A percentile compares a stretch with the other conserved stretches of the same genome.
phyloP scores from a whole-genome alignment of 2,113 vertebrate species.

The Azemiops feae region DNA sequence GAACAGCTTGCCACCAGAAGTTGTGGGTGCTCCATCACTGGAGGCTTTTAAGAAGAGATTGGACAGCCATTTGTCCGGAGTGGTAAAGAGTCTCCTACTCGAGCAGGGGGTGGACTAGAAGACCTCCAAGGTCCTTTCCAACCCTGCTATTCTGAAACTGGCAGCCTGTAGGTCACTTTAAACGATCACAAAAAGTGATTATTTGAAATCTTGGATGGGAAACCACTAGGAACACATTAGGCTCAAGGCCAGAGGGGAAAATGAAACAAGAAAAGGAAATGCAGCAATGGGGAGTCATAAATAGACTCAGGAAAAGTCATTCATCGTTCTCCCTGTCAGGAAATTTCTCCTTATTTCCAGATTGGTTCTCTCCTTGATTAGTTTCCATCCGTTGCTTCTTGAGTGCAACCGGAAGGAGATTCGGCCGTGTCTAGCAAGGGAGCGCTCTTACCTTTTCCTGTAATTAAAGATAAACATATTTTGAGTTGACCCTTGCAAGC shows the following conservation, averaged over 20 bases:
- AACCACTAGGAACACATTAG: background rate
- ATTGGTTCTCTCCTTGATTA: too few relatives aligned
- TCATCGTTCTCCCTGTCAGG: too few relatives aligned
- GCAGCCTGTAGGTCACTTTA: background rate
- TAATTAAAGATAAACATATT: background rate
- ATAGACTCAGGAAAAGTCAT: background rate
- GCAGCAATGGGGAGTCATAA: background rate
- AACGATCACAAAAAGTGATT: background rate
- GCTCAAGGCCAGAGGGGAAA: background rate
- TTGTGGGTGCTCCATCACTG: too few relatives aligned
- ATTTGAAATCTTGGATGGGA: background rate
- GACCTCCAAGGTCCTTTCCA: too few relatives aligned
- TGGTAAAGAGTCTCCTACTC: too few relatives aligned
- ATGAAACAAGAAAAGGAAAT: background rate
- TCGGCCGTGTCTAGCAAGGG: background rate
- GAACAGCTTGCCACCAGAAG: too few relatives aligned
- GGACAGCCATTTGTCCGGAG: too few relatives aligned
- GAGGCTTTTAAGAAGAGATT: too few relatives aligned
- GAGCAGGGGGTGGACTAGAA: too few relatives aligned
- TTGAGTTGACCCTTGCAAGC: background rate
- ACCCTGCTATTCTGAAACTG: background rate
- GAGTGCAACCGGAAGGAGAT: background rate
- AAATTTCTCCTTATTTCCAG: too few relatives aligned
- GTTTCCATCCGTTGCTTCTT: too few relatives aligned
- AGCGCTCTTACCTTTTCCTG: background rate